Conservation (phyloP, 2,113 vertebrate species). For the Rhinogobius similis region DNA sequence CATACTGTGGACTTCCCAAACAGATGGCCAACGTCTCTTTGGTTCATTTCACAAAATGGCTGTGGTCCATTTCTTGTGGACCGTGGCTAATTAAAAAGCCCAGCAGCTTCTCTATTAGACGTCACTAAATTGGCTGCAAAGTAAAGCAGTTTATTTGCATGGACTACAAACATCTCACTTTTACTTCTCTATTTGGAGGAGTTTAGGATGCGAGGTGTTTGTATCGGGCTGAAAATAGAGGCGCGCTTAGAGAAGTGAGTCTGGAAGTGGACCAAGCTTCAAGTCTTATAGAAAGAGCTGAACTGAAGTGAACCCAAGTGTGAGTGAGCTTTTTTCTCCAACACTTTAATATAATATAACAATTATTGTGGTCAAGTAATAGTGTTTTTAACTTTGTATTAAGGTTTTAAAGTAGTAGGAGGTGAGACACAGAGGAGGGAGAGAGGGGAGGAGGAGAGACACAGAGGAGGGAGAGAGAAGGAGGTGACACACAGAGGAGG, state of each 20-base stretch:
- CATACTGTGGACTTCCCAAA: conserved; percentile 7
- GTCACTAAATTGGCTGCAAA: conserved; percentile 4
- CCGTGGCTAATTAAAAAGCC: conserved; percentile 5
- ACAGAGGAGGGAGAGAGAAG: no score
- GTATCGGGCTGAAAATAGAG: neutral
- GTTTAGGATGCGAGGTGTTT: neutral
- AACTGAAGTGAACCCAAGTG: neutral
- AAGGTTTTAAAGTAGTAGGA: no score
- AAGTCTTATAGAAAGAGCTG: neutral
- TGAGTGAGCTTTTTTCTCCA: neutral
- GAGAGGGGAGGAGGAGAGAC: no score
- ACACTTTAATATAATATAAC: no score
- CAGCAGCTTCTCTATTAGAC: neutral
- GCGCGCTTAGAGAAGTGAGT: neutral
- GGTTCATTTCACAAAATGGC: neutral
- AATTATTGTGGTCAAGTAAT: no score
- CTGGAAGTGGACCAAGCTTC: neutral
- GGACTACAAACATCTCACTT: neutral
- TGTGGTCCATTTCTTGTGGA: neutral
- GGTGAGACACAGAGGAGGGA: no score
- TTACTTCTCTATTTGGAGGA: neutral
- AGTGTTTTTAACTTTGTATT: no score
- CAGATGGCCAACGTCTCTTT: conserved; percentile 1
- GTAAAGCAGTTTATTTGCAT: neutral
- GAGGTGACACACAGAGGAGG: no score